These are phyloP conservation scores for Mizuhopecten yessoensis DNA, from an alignment of 1,140 invertebrate species.

Conservation along the genomic window DNA sequence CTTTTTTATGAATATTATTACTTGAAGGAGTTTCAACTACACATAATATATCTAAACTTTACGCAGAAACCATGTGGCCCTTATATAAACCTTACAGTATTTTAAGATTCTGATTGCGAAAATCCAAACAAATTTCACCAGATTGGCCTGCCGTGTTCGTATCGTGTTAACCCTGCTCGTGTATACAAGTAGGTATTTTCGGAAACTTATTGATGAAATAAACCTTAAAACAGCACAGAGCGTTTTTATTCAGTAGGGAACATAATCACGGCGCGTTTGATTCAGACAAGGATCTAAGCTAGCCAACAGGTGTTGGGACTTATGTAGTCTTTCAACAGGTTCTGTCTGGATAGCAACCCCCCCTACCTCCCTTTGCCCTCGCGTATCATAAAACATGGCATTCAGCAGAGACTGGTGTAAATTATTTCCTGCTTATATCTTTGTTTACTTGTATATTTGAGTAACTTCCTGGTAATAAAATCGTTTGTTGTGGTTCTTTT, in stretches of 20 bases:
- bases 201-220: background rate
- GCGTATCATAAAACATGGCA: background rate
- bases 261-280: conserved; percentile 37
- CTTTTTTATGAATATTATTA: no score
- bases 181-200: conserved; percentile 9
- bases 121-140: background rate
- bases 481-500: background rate
- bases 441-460: background rate
- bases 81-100: background rate
- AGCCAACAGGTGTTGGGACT: conserved; percentile 10
- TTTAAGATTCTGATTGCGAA: background rate
- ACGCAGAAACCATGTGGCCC: no score
- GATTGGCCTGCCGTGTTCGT: background rate
- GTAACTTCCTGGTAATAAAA: background rate
- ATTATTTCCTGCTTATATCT: background rate
- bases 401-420: no score
- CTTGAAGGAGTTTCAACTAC: no score
- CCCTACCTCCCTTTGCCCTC: background rate
- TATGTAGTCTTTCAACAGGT: conserved; percentile 11
- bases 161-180: background rate
- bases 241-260: background rate
- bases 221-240: background rate
- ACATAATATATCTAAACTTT: no score
- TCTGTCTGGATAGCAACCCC: background rate
- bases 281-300: background rate